phyloP scores from a whole-genome alignment of 35 echinoderm and acorn worm genomes.

The Strongylocentrotus purpuratus region DNA sequence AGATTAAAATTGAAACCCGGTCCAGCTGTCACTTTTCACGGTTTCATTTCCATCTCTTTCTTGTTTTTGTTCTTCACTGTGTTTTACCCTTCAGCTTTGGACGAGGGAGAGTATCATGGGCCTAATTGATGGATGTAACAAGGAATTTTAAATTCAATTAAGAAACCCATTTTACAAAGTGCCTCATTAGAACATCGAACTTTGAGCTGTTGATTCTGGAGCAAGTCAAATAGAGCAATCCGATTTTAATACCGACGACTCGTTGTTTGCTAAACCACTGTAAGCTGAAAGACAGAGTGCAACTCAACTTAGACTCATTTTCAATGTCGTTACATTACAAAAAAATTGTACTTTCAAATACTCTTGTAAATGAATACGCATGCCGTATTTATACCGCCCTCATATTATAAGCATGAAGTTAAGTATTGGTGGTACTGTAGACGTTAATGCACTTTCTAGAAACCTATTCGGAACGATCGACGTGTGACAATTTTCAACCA shows the following conservation, averaged over 20 bases:
- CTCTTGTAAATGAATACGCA: background rate
- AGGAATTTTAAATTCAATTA: slow-evolving; percentile 34
- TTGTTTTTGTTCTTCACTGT: background rate
- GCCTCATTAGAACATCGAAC: slow-evolving; percentile 30
- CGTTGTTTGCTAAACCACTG: background rate
- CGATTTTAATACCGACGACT: background rate
- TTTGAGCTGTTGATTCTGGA: background rate
- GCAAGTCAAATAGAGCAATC: background rate
- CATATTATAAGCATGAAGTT: too few relatives aligned
- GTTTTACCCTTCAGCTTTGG: background rate
- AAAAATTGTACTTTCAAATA: background rate
- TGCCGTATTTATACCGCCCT: too few relatives aligned
- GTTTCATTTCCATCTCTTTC: background rate
- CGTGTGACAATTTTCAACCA: too few relatives aligned
- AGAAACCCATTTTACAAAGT: slow-evolving; percentile 14
- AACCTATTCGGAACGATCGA: too few relatives aligned
- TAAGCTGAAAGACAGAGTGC: background rate
- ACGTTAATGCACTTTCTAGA: too few relatives aligned
- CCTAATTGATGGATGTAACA: slow-evolving; percentile 38
- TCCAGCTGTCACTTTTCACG: slow-evolving; percentile 34
- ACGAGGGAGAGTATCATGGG: slow-evolving; percentile 15
- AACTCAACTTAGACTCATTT: background rate
- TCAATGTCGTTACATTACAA: background rate
- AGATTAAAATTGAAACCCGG: background rate
- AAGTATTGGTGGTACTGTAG: too few relatives aligned